These are phyloP conservation scores for Itoplectis maculator DNA, from an alignment of 2,888 invertebrate genomes.

Conservation along the genomic window DNA sequence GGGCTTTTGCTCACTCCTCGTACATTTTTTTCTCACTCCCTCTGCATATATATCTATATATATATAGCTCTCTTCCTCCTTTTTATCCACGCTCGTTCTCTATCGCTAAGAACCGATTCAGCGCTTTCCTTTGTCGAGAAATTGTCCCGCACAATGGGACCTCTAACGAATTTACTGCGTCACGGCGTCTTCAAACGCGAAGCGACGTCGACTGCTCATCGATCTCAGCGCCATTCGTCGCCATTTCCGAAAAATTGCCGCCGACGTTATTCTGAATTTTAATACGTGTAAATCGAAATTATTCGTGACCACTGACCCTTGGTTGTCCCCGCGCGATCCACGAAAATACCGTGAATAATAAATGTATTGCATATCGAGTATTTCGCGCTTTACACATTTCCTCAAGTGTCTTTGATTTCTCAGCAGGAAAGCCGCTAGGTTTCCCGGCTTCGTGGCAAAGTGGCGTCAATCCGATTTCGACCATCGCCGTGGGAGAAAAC, in stretches of 20 bases:
- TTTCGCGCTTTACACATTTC: constrained; percentile 7
- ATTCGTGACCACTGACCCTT: neutral
- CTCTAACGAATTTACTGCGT: constrained; percentile 73
- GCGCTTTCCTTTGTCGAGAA: constrained; percentile 77
- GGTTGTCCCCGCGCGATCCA: neutral
- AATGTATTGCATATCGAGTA: constrained; percentile 1
- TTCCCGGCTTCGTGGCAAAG: constrained; percentile 36
- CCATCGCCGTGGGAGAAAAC: constrained; percentile 28
- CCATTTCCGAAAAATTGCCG: neutral
- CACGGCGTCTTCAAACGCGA: constrained; percentile 66
- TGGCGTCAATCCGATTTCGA: constrained; percentile 56
- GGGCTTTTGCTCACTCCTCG: constrained; percentile 45
- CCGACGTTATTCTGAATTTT: constrained; percentile 8
- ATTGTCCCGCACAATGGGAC: constrained; percentile 72
- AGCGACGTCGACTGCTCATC: constrained; percentile 29
- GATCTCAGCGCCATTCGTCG: neutral
- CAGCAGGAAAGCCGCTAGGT: neutral
- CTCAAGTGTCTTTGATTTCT: constrained; percentile 33
- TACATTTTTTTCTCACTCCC: constrained; percentile 13
- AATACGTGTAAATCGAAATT: neutral
- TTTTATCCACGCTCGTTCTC: constrained; percentile 17
- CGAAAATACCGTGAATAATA: constrained; percentile 3
- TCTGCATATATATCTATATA: too few relatives aligned
- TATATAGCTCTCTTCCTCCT: neutral
- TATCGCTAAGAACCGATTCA: constrained; percentile 71